These are phyloP conservation scores for Cheilosia soror DNA, from an alignment of 2,888 invertebrate species.

Conservation along the genomic window DNA sequence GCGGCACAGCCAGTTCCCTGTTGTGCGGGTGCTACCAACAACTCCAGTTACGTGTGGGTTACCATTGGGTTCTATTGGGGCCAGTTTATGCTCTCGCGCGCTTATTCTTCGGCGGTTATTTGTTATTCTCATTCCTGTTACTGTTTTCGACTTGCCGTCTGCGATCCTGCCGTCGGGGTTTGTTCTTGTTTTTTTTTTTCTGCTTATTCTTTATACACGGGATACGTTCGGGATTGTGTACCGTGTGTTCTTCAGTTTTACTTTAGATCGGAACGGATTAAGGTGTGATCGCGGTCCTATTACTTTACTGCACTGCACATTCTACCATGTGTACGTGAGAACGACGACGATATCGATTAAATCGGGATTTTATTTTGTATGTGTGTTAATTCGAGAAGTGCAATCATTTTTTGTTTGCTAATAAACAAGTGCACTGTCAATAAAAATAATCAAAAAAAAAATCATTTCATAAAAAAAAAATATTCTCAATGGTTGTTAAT, in stretches of 20 bases:
- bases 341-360: slow-evolving; percentile 18
- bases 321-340: slow-evolving; percentile 32
- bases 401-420: slow-evolving; percentile 23
- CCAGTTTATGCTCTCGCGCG: slow-evolving; percentile 48
- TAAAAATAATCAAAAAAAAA: slow-evolving; percentile 10
- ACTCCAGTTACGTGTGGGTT: slow-evolving; percentile 72
- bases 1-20: slow-evolving; percentile 47
- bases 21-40: slow-evolving; percentile 62
- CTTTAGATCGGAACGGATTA: slow-evolving; percentile 71
- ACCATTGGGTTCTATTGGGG: slow-evolving; percentile 70
- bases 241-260: slow-evolving; percentile 53
- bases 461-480: background rate
- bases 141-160: slow-evolving; percentile 34
- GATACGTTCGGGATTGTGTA: slow-evolving; percentile 58
- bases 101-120: slow-evolving; percentile 59
- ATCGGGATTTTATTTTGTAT: slow-evolving; percentile 14
- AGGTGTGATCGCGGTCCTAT: slow-evolving; percentile 68
- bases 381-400: slow-evolving; percentile 39
- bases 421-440: slow-evolving; percentile 19
- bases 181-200: slow-evolving; percentile 19
- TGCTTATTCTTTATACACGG: slow-evolving; percentile 33
- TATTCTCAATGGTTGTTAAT: background rate
- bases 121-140: slow-evolving; percentile 67
- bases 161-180: slow-evolving; percentile 68
- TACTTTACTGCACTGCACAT: slow-evolving; percentile 37